Percentiles rank a stretch among this genome's conserved stretches.
These are phyloP conservation scores for Clarias magur DNA, from an alignment of 2,113 vertebrate genomes.

Conservation along the genomic window DNA sequence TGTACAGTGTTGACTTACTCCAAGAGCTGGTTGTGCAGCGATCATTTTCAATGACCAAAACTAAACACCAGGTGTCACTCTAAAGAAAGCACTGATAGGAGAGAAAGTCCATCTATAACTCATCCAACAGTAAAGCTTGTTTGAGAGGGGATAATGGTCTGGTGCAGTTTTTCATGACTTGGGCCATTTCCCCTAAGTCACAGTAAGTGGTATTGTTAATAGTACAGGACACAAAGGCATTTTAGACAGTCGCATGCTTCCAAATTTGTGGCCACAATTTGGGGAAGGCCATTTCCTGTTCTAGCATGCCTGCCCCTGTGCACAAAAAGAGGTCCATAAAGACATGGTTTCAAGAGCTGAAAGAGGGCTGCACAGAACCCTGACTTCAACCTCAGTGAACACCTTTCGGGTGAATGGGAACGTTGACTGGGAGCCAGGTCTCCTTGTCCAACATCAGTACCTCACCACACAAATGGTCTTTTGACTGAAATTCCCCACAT, in stretches of 20 bases:
- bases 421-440: background rate
- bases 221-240: background rate
- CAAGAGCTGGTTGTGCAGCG: background rate
- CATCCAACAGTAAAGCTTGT: background rate
- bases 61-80: conserved; percentile 34
- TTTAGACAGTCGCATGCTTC: no score
- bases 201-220: background rate
- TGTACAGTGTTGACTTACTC: background rate
- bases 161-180: background rate
- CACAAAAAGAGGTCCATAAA: background rate
- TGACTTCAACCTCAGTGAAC: background rate
- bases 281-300: no score
- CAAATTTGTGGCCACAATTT: no score
- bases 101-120: background rate
- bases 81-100: background rate
- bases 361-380: background rate
- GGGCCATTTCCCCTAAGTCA: background rate
- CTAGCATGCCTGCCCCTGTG: background rate
- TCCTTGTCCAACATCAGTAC: background rate
- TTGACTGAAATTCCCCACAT: background rate
- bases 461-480: background rate
- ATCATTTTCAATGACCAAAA: conserved; percentile 14
- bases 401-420: background rate
- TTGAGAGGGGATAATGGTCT: background rate
- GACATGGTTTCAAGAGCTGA: background rate